Conservation (phyloP, 1,140 invertebrate species). For the Sitodiplosis mosellana region DNA sequence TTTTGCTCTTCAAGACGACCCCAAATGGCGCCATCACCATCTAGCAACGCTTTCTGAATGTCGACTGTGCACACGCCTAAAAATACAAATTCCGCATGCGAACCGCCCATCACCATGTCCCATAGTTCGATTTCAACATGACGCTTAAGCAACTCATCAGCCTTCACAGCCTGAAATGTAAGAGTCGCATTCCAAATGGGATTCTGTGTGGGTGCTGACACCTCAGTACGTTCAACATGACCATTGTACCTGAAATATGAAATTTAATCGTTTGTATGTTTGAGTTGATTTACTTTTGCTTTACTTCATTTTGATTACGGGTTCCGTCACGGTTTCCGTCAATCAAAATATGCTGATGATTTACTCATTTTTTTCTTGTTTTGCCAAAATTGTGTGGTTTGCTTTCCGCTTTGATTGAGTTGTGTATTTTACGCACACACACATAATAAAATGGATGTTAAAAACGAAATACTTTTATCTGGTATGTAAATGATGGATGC, state of each 20-base stretch:
- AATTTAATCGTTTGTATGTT: background rate
- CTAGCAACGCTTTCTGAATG: slow-evolving; percentile 55
- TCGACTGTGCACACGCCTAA: slow-evolving; percentile 68
- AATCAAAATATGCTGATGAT: no score
- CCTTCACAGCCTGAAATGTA: slow-evolving; percentile 54
- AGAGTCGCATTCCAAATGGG: slow-evolving; percentile 83
- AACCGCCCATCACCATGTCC: slow-evolving; percentile 65
- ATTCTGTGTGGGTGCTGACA: slow-evolving; percentile 62
- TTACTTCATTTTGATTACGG: no score
- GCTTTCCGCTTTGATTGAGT: no score
- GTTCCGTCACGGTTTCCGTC: no score
- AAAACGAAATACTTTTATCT: background rate
- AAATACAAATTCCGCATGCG: slow-evolving; percentile 62
- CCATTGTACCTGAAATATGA: slow-evolving; percentile 41
- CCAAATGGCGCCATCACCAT: slow-evolving; percentile 72
- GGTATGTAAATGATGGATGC: no score
- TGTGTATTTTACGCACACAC: background rate
- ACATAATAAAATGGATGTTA: background rate
- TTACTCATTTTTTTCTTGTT: no score
- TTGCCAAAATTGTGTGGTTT: no score
- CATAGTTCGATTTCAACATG: slow-evolving; percentile 72
- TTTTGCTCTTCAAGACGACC: slow-evolving; percentile 66
- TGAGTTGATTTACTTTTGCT: background rate
- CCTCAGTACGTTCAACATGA: slow-evolving; percentile 53
- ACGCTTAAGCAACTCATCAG: slow-evolving; percentile 56